Evolutionary conservation across 2,888 invertebrate genomes (phyloP).

Genomic region (Conchocele bisecta): DNA sequence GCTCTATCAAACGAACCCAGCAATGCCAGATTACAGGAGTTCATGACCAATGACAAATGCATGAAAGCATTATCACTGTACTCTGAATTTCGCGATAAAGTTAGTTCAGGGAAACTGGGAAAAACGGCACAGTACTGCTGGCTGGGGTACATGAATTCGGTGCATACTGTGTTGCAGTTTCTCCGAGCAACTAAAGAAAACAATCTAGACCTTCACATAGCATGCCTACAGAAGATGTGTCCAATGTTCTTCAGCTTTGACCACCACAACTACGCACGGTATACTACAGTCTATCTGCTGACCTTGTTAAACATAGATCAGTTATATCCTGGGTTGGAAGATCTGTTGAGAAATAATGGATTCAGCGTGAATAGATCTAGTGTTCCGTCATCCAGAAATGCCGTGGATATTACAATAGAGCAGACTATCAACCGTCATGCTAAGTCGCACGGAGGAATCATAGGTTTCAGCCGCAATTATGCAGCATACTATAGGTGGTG

Average conservation of each 20-base stretch:
- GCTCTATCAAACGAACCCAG: no score
- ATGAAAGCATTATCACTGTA: no score
- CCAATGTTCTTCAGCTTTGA: conserved; percentile 12
- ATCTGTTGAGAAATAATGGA: background rate
- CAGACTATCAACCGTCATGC: conserved; percentile 38
- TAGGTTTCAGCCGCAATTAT: conserved; percentile 18
- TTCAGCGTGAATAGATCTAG: conserved; percentile 19
- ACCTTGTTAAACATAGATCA: background rate
- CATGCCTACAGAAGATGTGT: conserved; percentile 11
- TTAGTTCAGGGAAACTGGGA: conserved; percentile 11
- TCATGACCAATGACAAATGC: no score
- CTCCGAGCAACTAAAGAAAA: conserved; percentile 28
- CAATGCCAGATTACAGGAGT: no score
- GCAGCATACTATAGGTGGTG: conserved; percentile 28
- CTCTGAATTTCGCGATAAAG: no score
- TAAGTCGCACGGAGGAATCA: conserved; percentile 12
- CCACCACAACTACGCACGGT: background rate
- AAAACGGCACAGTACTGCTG: conserved; percentile 31
- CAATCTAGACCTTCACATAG: conserved; percentile 11
- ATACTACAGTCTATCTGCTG: background rate
- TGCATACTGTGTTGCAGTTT: conserved; percentile 13
- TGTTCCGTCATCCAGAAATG: background rate
- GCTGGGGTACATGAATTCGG: conserved; percentile 25
- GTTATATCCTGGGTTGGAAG: background rate
- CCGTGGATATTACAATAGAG: conserved; percentile 12